Evolutionary conservation across 2,797 vertebrate species (phyloP), one percentile per base, ranked within the genome.

Genomic region (Sparus aurata): DNA sequence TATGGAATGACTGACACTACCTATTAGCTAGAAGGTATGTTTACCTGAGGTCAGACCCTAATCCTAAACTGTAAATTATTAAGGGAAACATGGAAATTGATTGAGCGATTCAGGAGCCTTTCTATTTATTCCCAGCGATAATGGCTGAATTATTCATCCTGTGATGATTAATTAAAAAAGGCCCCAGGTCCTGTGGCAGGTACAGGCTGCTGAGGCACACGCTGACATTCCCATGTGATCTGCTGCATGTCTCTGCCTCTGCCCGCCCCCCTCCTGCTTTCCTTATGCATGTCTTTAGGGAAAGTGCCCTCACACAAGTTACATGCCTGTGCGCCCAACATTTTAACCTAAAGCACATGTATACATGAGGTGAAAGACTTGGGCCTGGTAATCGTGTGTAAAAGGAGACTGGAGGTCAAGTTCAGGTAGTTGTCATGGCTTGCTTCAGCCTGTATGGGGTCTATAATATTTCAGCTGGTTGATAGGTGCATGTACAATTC

Each of bases 101-200:
- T 90, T 88, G 91, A 74, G 70, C 70, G 82, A 84, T 87, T 92
- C 83, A 41, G 85, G 84, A 88, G 80, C 84, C 77, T 86, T 89
- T 87, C 88, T 92, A 91, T 95, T 91, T 93, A 93, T 94, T 91
- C 88, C 76, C 77, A 73, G 91, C 84, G 86, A 94, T 95, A 94
- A 95, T 93, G 89, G 89, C 93, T 96, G 90, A 95, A 96, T 96
- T 92, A 95, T 96, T 95, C 94, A 96, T 95, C 90, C 85, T 23
- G 80, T 93, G 90, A 95, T 96, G 93, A 95, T 95, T 96, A 95
- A 96, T 96, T 95, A 93, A 95, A 94, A 94, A 92, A 94, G 91
- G 93, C 94, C 93, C 89, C 85, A 12, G 94, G 95, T 94, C 91
- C 89, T 94, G 89, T 94, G 89, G 94, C 94, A 95, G 93, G 93